A percentile compares a stretch with the other conserved stretches of the same genome.
Conservation (phyloP, 35 echinoderm and acorn worm species). For the Heliocidaris tuberculata region DNA sequence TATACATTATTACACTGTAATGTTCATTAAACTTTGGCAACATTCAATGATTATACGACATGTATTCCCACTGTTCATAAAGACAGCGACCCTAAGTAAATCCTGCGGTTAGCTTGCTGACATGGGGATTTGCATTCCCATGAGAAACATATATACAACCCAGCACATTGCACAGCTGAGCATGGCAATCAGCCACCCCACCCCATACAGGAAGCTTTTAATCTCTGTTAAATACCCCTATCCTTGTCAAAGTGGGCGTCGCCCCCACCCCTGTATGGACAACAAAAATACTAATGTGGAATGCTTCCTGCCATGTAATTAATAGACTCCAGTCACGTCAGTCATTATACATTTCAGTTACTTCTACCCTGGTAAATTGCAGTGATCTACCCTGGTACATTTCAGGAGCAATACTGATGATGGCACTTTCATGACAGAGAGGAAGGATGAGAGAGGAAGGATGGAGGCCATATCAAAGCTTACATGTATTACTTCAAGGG, state of each 20-base stretch:
- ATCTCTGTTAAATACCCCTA: constrained; percentile 26
- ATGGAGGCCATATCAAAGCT: too few relatives aligned
- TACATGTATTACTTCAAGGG: too few relatives aligned
- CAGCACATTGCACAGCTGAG: neutral
- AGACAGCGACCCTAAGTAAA: neutral
- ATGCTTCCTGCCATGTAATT: constrained; percentile 34
- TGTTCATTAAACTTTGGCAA: neutral
- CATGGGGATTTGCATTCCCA: neutral
- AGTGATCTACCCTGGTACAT: neutral
- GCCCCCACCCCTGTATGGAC: neutral
- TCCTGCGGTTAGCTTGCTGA: neutral
- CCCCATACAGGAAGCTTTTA: constrained; percentile 36
- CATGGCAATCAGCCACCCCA: neutral
- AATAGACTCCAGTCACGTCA: neutral
- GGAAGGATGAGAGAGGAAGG: too few relatives aligned
- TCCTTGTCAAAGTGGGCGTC: constrained; percentile 32
- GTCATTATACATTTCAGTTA: neutral
- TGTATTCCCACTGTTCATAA: too few relatives aligned
- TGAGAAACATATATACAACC: neutral
- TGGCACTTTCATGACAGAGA: too few relatives aligned
- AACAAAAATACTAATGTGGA: neutral
- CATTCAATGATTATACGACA: too few relatives aligned
- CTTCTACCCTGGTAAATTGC: neutral
- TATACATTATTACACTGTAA: neutral
- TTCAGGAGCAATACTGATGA: neutral